Base-by-base conservation (phyloP, 2,113 vertebrate genomes). In the Vulpes vulpes region DNA sequence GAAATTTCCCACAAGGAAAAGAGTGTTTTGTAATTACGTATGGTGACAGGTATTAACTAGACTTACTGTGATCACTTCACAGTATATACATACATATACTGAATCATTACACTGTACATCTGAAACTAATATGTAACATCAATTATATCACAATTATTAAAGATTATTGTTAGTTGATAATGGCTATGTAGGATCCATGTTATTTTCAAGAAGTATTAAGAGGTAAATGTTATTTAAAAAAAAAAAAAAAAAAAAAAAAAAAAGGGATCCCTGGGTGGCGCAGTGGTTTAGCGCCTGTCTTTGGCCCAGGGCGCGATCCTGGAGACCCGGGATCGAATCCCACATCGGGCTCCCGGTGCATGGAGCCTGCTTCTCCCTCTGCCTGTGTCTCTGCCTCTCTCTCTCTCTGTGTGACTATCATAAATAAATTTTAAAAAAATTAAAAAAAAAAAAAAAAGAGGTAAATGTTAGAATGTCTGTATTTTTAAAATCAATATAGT, bases 401-500 rank as follows among this genome's bases (percentile, higher is more conserved):
- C n/a, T n/a, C n/a, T n/a, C n/a, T n/a, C n/a, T n/a, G n/a, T n/a
- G n/a, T n/a, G n/a, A n/a, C n/a, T n/a, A n/a, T n/a, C n/a, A n/a
- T n/a, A n/a, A n/a, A n/a, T n/a, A n/a, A n/a, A n/a, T n/a, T n/a
- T n/a, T n/a, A n/a, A n/a, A n/a, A n/a, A n/a, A n/a, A n/a, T n/a
- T n/a, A n/a, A n/a, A n/a, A n/a, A n/a, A n/a, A n/a, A n/a, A n/a
- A n/a, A n/a, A n/a, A n/a, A n/a, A 62, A 65, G 30, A 96, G 32
- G 74, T 79, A 76, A 91, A 79, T 92, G 27, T 73, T 92, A 78
- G 71, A 92, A 79, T 60, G 10, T 67, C 22, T 43, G 5, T 4
- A n/a, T 85, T 85, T 94, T 94, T 88, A 59, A 96, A 73, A 92
- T 91, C 14, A 87, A 32, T n/a, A 23, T 59, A 94, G 5, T 79